These are phyloP conservation scores for Oscheius sp. DNA, from an alignment of 2,888 invertebrate genomes.

Conservation along the genomic window DNA sequence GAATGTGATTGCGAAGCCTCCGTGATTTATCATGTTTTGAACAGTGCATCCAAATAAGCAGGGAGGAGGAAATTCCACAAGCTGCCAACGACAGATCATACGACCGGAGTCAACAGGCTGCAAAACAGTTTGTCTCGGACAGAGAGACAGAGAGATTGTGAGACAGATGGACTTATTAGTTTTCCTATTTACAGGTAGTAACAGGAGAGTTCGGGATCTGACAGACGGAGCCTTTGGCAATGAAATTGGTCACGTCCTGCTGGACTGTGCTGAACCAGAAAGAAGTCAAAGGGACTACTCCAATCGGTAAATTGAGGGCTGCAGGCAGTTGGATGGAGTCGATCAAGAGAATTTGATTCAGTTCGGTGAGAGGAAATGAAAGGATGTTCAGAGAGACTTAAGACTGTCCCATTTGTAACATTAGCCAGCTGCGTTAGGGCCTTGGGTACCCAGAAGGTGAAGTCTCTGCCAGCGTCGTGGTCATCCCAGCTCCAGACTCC, in stretches of 20 bases:
- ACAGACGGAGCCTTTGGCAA: slow-evolving; percentile 7
- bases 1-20: too few relatives aligned
- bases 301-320: too few relatives aligned
- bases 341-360: neutral
- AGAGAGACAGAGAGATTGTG: too few relatives aligned
- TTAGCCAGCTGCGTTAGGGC: neutral
- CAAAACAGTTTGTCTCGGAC: too few relatives aligned
- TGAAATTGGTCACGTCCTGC: neutral
- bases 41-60: too few relatives aligned
- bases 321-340: neutral
- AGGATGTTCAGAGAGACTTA: neutral
- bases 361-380: neutral
- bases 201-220: neutral
- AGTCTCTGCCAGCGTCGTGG: neutral
- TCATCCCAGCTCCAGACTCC: slow-evolving; percentile 18
- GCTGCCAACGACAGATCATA: too few relatives aligned
- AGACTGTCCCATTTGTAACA: neutral
- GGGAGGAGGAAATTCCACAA: too few relatives aligned
- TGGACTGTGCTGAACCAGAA: slow-evolving; percentile 17
- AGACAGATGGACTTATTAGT: too few relatives aligned
- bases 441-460: neutral
- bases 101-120: too few relatives aligned
- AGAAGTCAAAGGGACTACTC: neutral
- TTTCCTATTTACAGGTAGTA: too few relatives aligned
- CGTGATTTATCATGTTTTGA: too few relatives aligned